Percentiles rank a stretch among this genome's conserved stretches.
Evolutionary conservation across 2,888 invertebrate genomes (phyloP).

Genomic region (Corythucha ciliata): DNA sequence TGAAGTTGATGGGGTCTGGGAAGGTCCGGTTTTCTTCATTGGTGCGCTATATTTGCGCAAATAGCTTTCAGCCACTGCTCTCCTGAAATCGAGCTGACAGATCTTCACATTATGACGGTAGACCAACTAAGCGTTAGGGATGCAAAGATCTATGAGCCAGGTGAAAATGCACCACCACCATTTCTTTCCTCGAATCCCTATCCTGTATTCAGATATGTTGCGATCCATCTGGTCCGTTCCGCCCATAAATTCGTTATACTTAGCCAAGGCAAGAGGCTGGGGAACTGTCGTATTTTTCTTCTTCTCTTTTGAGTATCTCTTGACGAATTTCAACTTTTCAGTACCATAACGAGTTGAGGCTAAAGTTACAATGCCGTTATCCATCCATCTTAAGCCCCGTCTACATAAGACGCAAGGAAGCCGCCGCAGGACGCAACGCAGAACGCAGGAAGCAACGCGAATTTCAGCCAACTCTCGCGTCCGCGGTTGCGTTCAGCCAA

Average conservation of each 20-base stretch:
- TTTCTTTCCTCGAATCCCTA: no score
- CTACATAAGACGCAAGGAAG: no score
- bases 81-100: neutral
- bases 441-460: no score
- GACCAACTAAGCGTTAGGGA: no score
- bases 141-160: no score
- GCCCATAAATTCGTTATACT: constrained; percentile 5
- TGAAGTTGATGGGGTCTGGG: neutral
- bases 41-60: neutral
- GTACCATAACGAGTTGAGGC: neutral
- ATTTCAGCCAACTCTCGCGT: no score
- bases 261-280: neutral
- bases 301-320: neutral
- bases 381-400: no score
- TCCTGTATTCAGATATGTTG: neutral
- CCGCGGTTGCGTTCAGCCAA: no score
- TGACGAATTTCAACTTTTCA: neutral
- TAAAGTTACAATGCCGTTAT: no score
- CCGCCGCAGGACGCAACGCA: no score
- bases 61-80: neutral
- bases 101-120: constrained; percentile 2
- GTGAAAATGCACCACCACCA: no score
- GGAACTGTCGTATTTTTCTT: neutral
- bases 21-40: neutral
- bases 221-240: constrained; percentile 4